Conservation (phyloP, 2,113 vertebrate genomes). For the Tapirus terrestris region DNA sequence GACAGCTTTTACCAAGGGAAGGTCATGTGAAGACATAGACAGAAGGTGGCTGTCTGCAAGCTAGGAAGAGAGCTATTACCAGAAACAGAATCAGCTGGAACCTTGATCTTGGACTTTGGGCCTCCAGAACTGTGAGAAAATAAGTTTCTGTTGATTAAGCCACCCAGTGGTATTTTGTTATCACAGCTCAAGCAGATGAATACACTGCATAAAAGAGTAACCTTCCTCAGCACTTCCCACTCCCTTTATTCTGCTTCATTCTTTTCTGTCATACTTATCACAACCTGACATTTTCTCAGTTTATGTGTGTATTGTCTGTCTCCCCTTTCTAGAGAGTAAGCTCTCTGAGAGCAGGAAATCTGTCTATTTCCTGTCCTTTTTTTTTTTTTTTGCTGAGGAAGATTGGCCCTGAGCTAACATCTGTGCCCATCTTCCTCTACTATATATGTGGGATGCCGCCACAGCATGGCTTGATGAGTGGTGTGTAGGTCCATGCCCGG, state of each 20-base stretch:
- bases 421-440: too few relatives aligned
- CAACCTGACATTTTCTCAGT: background rate
- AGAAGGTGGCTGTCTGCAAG: background rate
- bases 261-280: background rate
- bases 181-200: background rate
- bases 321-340: background rate
- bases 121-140: background rate
- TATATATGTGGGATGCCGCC: too few relatives aligned
- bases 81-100: background rate
- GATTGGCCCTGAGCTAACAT: too few relatives aligned
- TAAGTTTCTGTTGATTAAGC: background rate
- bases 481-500: too few relatives aligned
- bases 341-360: background rate
- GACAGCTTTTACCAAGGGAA: background rate
- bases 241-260: background rate
- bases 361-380: background rate
- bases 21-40: background rate
- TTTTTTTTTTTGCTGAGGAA: background rate
- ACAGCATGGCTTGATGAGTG: too few relatives aligned
- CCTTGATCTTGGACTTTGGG: background rate
- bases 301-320: background rate
- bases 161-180: background rate
- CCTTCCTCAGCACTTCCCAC: background rate
- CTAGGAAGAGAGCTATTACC: background rate
- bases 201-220: background rate